Evolutionary conservation across 2,797 vertebrate species (phyloP).

Genomic region (Miichthys miiuy): DNA sequence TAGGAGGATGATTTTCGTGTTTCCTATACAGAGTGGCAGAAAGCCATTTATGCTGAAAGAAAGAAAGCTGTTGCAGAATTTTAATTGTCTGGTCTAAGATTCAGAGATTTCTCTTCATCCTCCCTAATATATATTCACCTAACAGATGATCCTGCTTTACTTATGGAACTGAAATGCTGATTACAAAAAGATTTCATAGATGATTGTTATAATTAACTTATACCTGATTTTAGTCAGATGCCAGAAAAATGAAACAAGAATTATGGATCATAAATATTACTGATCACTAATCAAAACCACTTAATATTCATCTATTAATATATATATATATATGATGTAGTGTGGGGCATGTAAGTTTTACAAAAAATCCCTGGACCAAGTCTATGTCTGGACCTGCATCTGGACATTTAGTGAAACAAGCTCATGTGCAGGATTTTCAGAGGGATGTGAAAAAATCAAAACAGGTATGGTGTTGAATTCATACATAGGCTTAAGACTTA

Average conservation of each 20-base stretch:
- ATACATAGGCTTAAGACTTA: not conserved
- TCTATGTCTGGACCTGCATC: slow-evolving; percentile 13
- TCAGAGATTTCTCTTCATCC: not conserved
- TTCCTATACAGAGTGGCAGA: not conserved
- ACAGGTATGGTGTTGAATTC: not conserved
- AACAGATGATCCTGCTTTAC: slow-evolving; percentile 1
- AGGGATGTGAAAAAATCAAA: not conserved
- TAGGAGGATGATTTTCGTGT: not conserved
- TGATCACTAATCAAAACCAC: slow-evolving; percentile 23
- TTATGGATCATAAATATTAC: not conserved
- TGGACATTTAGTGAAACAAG: not conserved
- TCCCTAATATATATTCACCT: slow-evolving; percentile 22
- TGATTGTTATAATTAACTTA: slow-evolving; percentile 38
- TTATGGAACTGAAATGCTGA: slow-evolving; percentile 28
- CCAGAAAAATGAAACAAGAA: not conserved
- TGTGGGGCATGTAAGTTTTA: not conserved
- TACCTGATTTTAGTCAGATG: slow-evolving; percentile 21
- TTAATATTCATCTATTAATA: slow-evolving; percentile 9
- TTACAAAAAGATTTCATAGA: slow-evolving; percentile 20
- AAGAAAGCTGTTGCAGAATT: slow-evolving; percentile 10
- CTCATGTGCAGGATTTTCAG: not conserved
- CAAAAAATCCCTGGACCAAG: not conserved
- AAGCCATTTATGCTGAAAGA: slow-evolving; percentile 8
- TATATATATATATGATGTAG: not conserved
- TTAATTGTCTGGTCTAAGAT: not conserved